Conservation (phyloP, 2,888 invertebrate genomes). For the Drosophila cracens region DNA sequence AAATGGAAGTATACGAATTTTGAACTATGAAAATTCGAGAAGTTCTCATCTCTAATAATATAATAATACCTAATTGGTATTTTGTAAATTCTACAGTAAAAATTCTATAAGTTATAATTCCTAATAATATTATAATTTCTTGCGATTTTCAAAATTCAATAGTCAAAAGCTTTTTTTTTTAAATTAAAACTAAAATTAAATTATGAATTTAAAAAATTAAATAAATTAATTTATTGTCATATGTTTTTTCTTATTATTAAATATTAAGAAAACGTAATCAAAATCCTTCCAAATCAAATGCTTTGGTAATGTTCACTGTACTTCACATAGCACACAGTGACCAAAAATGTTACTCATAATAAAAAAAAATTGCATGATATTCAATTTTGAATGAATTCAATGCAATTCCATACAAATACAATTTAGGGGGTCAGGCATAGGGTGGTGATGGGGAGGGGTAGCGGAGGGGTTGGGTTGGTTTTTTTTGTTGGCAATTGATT, state of each 20-base stretch:
- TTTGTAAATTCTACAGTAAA: neutral
- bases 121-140: neutral
- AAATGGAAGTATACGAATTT: neutral
- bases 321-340: neutral
- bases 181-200: neutral
- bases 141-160: neutral
- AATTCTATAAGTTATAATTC: neutral
- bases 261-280: neutral
- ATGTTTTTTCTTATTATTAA: neutral
- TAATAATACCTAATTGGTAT: neutral
- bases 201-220: neutral
- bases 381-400: slow-evolving; percentile 26
- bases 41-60: neutral
- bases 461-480: neutral
- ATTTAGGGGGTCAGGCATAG: too few relatives aligned
- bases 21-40: neutral
- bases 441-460: too few relatives aligned
- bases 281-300: neutral
- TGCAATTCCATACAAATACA: slow-evolving; percentile 11
- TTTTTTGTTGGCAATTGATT: slow-evolving; percentile 2
- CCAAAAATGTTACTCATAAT: neutral
- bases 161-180: too few relatives aligned
- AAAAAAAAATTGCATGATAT: slow-evolving; percentile 7
- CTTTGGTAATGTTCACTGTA: neutral
- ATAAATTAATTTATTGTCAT: neutral